Conservation (phyloP, 2,113 vertebrate species). For the Seriola aureovittata region DNA sequence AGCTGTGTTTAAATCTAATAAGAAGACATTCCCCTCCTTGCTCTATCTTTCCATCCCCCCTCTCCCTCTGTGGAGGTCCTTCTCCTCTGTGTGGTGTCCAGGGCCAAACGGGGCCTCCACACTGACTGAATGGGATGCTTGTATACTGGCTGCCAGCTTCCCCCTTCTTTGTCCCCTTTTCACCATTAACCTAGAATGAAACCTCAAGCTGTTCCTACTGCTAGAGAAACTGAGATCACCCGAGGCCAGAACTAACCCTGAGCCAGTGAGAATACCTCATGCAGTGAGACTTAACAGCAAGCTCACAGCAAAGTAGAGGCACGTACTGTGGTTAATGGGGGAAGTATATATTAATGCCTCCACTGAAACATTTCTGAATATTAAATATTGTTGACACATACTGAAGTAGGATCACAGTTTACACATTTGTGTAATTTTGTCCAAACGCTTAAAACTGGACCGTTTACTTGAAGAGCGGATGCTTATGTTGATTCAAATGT, state of each 20-base stretch:
- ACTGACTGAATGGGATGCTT: slow-evolving; percentile 60
- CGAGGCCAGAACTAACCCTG: neutral
- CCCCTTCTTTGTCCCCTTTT: slow-evolving; percentile 48
- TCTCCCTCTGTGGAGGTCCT: slow-evolving; percentile 13
- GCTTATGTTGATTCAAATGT: slow-evolving; percentile 13
- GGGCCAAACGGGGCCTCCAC: slow-evolving; percentile 47
- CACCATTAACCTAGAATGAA: slow-evolving; percentile 58
- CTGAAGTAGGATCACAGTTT: neutral
- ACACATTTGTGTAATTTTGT: neutral
- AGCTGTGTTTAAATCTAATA: slow-evolving; percentile 5
- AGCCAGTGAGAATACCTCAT: slow-evolving; percentile 37
- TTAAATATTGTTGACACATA: slow-evolving; percentile 20
- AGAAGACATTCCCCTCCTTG: neutral
- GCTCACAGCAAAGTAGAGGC: slow-evolving; percentile 27
- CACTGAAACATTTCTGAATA: neutral
- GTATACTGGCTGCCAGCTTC: slow-evolving; percentile 53
- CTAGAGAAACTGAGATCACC: slow-evolving; percentile 52
- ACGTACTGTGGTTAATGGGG: slow-evolving; percentile 11
- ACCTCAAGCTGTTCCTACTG: slow-evolving; percentile 48
- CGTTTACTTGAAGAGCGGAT: neutral
- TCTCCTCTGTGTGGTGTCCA: slow-evolving; percentile 30
- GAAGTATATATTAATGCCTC: neutral
- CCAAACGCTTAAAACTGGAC: neutral
- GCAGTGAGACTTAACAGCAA: slow-evolving; percentile 16
- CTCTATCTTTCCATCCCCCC: slow-evolving; percentile 8